A percentile compares a stretch with the other conserved stretches of the same genome.
These are phyloP conservation scores for Umimayanthus chanpuru DNA, from an alignment of 92 coral and sea anemone species.

Conservation along the genomic window DNA sequence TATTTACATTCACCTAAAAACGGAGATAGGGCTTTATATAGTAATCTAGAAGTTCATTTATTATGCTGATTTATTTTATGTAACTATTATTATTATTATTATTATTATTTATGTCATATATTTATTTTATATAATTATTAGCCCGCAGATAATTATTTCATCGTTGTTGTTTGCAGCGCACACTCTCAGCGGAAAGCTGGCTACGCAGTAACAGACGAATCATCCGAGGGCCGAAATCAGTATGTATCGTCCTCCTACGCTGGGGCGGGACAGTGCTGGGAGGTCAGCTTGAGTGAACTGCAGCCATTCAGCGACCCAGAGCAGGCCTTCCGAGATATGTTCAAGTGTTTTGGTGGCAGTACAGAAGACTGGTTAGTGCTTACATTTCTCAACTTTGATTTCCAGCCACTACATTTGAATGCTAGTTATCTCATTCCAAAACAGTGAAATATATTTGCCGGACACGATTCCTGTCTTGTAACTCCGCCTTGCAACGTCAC, in stretches of 20 bases:
- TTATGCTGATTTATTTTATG: no score
- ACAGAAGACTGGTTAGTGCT: slow-evolving; percentile 88
- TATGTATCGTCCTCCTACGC: slow-evolving; percentile 60
- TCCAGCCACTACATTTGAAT: not conserved
- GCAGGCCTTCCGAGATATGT: slow-evolving; percentile 71
- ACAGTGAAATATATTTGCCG: no score
- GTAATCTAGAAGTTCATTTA: no score
- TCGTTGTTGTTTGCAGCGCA: slow-evolving; percentile 45
- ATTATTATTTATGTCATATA: no score
- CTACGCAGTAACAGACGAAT: slow-evolving; percentile 75
- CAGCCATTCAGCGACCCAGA: slow-evolving; percentile 91
- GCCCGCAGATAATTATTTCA: not conserved
- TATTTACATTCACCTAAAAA: no score
- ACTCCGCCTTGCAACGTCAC: no score
- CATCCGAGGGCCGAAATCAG: slow-evolving; percentile 73
- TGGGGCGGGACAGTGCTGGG: slow-evolving; percentile 82
- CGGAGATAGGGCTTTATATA: no score
- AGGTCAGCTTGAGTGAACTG: slow-evolving; percentile 73
- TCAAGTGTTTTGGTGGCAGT: slow-evolving; percentile 69
- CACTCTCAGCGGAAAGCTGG: slow-evolving; percentile 76
- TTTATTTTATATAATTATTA: no score
- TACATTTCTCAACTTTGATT: no score
- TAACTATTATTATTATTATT: no score
- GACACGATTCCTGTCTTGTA: no score
- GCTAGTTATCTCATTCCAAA: no score